Conservation (phyloP, 2,113 vertebrate species). For the Mus musculus region DNA sequence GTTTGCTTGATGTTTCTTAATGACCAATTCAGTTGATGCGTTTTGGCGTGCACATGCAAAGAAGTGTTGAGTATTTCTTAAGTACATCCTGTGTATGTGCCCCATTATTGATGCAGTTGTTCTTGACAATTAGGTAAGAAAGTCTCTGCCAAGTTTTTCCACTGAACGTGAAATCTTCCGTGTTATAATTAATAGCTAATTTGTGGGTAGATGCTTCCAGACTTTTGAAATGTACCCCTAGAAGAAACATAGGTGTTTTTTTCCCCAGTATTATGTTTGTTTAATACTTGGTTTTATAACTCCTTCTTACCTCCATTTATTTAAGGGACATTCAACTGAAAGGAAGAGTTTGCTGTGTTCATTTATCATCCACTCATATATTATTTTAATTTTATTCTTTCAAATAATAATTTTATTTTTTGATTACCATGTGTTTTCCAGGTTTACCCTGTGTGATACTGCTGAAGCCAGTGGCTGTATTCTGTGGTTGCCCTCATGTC, state of each 20-base stretch:
- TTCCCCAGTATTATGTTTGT: not conserved
- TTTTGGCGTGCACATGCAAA: not conserved
- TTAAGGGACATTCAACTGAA: not conserved
- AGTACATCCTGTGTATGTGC: not conserved
- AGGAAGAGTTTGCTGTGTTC: not conserved
- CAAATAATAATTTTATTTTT: constrained; percentile 15
- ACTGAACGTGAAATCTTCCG: not conserved
- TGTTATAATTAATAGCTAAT: constrained; percentile 35
- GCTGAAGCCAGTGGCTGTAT: not conserved
- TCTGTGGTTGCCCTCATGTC: not conserved
- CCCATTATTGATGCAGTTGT: not conserved
- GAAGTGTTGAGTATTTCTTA: not conserved
- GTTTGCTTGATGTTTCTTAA: not conserved
- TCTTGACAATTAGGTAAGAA: constrained; percentile 23
- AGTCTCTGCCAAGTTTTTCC: constrained; percentile 16
- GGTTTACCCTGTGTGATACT: not conserved
- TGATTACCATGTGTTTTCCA: not conserved
- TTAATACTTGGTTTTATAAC: not conserved
- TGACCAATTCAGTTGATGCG: not conserved
- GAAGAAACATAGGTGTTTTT: not conserved
- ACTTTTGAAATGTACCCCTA: not conserved
- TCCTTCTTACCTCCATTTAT: not conserved
- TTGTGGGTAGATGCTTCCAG: not conserved
- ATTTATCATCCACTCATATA: not conserved
- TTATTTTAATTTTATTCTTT: constrained; percentile 10